A percentile compares a stretch with the other conserved stretches of the same genome.
Conservation (phyloP, 2,113 vertebrate genomes). For the Anser cygnoides region DNA sequence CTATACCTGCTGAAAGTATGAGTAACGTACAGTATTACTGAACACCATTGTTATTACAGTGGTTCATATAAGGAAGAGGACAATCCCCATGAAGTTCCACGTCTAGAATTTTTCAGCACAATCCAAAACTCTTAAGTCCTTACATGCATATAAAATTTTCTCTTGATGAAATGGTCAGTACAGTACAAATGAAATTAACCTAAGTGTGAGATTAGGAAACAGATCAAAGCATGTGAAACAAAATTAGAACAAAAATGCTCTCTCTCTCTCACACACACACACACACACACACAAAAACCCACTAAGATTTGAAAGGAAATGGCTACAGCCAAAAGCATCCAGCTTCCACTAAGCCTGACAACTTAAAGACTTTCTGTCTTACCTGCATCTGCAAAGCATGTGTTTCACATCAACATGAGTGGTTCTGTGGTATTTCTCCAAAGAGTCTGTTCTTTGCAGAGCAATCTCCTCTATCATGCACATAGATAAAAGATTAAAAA, state of each 20-base stretch:
- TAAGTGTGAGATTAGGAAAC: not conserved
- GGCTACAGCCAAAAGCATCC: not conserved
- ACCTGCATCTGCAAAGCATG: not conserved
- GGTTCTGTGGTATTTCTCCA: not conserved
- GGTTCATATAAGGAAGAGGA: not conserved
- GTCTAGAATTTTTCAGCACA: not conserved
- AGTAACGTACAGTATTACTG: fast-evolving
- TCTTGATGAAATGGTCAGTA: not conserved
- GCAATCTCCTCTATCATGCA: not conserved
- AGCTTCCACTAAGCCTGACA: not conserved
- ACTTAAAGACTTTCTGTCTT: not conserved
- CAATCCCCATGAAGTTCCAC: not conserved
- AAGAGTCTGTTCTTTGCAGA: not conserved
- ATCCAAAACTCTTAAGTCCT: not conserved
- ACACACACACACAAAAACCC: too few relatives aligned
- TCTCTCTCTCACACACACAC: too few relatives aligned
- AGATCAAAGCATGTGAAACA: not conserved
- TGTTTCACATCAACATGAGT: not conserved
- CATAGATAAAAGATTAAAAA: not conserved
- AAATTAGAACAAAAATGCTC: not conserved
- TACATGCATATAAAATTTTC: not conserved
- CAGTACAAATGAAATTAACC: not conserved
- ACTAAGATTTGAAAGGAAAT: not conserved
- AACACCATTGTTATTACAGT: not conserved
- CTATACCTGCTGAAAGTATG: not conserved